Evolutionary conservation across 2,888 invertebrate genomes (phyloP).

Genomic region (Caenorhabditis macrosperma): DNA sequence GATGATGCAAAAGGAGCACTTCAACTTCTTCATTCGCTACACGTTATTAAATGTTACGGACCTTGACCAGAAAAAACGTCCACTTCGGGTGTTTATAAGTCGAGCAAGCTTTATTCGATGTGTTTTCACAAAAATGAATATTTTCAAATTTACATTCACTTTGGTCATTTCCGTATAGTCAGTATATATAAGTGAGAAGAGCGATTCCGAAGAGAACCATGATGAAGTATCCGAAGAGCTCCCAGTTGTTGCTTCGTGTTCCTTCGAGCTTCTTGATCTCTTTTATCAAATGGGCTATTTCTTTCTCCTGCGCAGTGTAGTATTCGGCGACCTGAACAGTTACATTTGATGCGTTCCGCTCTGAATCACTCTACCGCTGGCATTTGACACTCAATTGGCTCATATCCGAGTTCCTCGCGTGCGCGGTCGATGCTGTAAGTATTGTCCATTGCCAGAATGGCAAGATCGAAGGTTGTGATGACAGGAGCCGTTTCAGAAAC

Average conservation of each 20-base stretch:
- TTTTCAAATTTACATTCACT: too few relatives aligned
- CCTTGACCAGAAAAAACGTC: too few relatives aligned
- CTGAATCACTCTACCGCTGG: neutral
- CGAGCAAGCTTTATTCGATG: too few relatives aligned
- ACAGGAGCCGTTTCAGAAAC: slow-evolving; percentile 14
- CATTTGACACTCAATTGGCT: slow-evolving; percentile 30
- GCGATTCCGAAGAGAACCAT: neutral
- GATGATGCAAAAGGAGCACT: too few relatives aligned
- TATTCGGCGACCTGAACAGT: slow-evolving; percentile 13
- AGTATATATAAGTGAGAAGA: neutral
- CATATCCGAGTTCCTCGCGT: slow-evolving; percentile 32
- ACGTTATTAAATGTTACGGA: too few relatives aligned
- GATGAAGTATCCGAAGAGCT: neutral
- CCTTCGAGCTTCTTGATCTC: neutral
- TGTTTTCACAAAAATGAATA: too few relatives aligned
- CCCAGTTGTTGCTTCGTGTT: neutral
- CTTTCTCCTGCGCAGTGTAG: neutral
- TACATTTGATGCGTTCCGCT: neutral
- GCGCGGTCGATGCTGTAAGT: slow-evolving; percentile 43
- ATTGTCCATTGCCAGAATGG: slow-evolving; percentile 32
- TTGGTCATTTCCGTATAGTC: neutral
- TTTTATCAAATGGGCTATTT: neutral
- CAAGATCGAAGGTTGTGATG: slow-evolving; percentile 24
- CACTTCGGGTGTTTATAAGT: too few relatives aligned
- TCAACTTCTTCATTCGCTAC: too few relatives aligned